phyloP scores from a whole-genome alignment of 2,113 vertebrate species.

The Xerus inauris region DNA sequence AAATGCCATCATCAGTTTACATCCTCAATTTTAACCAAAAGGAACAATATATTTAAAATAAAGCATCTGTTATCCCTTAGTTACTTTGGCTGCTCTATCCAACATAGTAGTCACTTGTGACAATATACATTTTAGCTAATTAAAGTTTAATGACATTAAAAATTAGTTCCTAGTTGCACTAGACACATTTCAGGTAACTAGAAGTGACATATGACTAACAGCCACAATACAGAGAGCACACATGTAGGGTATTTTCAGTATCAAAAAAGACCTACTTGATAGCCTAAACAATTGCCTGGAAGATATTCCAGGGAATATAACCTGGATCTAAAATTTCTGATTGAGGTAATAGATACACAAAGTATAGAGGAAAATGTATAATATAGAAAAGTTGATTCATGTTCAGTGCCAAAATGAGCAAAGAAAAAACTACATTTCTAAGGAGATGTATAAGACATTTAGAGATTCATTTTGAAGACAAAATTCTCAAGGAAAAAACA shows the following conservation, averaged over 20 bases:
- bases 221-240: background rate
- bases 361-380: background rate
- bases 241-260: background rate
- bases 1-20: background rate
- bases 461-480: background rate
- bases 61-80: background rate
- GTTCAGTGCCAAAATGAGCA: background rate
- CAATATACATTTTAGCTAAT: background rate
- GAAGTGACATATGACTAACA: fast-evolving
- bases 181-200: background rate
- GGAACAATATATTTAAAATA: background rate
- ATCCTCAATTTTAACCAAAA: background rate
- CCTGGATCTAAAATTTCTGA: background rate
- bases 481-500: background rate
- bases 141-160: background rate
- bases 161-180: background rate
- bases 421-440: background rate
- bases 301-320: background rate
- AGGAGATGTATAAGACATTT: background rate
- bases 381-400: background rate
- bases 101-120: background rate
- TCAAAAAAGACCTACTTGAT: background rate
- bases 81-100: no score
- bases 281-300: background rate
- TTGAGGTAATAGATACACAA: background rate